Evolutionary conservation across 2,797 vertebrate genomes (phyloP), one percentile per base, ranked within the genome.

Genomic region (Esox masquinongy): DNA sequence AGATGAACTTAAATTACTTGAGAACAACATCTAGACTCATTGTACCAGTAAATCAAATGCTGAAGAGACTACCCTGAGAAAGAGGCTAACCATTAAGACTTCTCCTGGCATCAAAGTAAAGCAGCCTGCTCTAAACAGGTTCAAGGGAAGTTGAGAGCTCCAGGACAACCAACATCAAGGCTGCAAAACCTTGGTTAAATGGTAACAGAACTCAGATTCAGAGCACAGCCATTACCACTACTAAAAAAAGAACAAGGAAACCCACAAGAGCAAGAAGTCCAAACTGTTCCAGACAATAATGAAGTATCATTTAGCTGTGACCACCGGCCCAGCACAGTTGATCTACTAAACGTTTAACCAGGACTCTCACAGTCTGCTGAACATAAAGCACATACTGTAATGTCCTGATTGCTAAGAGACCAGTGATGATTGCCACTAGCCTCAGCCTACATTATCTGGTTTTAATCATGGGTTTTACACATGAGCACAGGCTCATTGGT

Each of bases 61-160:
- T 86, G 69, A 83, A 85, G 84, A 85, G 80, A 59, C 64, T 59
- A 70, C 61, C 43, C 43, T 47, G 77, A 82, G 84, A 68, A 82
- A 79, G 76, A 76, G 24, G 61, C 36, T 47, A 74, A 22, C 53
- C 14, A 34, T 74, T 51, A 12, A 39, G 53, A 83, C 63, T 77
- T 49, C 72, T 16, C 78, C 26, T 68, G 68, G 66, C 66, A 71
- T 74, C 63, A 6, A 68, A 68, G 29, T 63, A 26, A 70, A 24
- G 61, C 12, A 72, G 73, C 71, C 74, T 69, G 68, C 69, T 66
- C 78, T 74, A 81, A 83, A 87, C 76, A 80, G 76, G 80, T 89
- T 86, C 74, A 87, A 79, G 82, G 74, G 77, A 77, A 82, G 86
- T 82, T 85, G 79, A 70, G 36, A 79, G 76, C 82, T 87, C 89